Percentiles rank a stretch among this genome's conserved stretches.
Conservation (phyloP, 1,140 invertebrate species). For the Macrobrachium rosenbergii region DNA sequence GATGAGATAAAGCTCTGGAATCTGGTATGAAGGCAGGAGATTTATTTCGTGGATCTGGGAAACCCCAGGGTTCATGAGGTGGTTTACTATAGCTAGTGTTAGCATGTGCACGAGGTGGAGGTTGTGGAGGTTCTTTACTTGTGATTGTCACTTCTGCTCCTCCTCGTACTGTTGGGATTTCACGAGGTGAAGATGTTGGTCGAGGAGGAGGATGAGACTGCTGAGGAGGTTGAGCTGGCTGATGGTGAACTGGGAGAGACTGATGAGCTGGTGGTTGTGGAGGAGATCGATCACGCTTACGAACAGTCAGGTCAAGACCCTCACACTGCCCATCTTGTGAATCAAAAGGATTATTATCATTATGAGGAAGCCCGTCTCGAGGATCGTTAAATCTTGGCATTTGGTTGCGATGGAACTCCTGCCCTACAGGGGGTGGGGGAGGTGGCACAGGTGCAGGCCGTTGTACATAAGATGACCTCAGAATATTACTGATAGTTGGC, state of each 20-base stretch:
- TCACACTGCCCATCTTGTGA: slow-evolving; percentile 49
- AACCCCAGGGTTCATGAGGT: slow-evolving; percentile 46
- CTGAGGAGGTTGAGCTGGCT: slow-evolving; percentile 13
- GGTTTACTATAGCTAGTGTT: slow-evolving; percentile 61
- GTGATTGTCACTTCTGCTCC: slow-evolving; percentile 64
- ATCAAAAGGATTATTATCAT: not conserved
- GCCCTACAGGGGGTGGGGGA: slow-evolving; percentile 16
- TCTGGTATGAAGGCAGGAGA: slow-evolving; percentile 63
- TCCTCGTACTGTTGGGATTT: slow-evolving; percentile 51
- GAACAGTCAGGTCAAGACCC: slow-evolving; percentile 65
- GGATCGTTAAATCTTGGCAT: slow-evolving; percentile 43
- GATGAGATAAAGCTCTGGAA: slow-evolving; percentile 47
- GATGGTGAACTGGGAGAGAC: slow-evolving; percentile 22
- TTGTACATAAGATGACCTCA: too few species aligned
- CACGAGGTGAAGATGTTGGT: slow-evolving; percentile 37
- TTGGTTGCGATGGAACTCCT: slow-evolving; percentile 37
- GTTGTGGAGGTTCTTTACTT: slow-evolving; percentile 60
- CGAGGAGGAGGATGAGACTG: slow-evolving; percentile 42
- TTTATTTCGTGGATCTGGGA: slow-evolving; percentile 48
- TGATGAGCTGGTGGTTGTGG: slow-evolving; percentile 27
- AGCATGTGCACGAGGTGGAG: slow-evolving; percentile 62
- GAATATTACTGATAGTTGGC: too few species aligned
- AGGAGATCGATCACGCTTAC: slow-evolving; percentile 57
- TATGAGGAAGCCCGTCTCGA: slow-evolving; percentile 36
- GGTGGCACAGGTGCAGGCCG: slow-evolving; percentile 1